Percentiles rank a stretch among this genome's conserved stretches.
Conservation (phyloP, 2,797 vertebrate genomes). For the Potorous gilbertii region DNA sequence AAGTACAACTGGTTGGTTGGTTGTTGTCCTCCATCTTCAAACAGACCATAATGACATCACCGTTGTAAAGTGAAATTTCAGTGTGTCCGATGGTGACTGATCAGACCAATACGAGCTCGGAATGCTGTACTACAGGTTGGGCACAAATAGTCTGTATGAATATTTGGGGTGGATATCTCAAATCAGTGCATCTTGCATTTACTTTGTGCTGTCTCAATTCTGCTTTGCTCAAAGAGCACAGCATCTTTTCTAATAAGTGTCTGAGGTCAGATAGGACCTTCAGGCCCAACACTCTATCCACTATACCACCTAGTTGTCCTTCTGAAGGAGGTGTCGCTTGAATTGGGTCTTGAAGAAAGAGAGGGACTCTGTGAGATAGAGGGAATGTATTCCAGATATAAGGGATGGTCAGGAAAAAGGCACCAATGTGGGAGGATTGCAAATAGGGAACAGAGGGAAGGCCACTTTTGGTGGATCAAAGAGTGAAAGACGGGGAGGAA, state of each 20-base stretch:
- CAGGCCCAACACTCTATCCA: not conserved
- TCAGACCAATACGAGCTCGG: too few relatives aligned
- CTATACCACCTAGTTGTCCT: not conserved
- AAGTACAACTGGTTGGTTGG: not conserved
- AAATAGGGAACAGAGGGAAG: not conserved
- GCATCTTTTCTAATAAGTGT: not conserved
- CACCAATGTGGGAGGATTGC: too few relatives aligned
- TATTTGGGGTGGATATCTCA: too few relatives aligned
- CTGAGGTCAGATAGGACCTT: not conserved
- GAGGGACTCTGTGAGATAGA: not conserved
- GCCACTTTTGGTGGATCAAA: not conserved
- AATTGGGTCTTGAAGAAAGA: not conserved
- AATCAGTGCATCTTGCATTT: too few relatives aligned
- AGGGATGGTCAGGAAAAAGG: not conserved
- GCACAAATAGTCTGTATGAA: too few relatives aligned
- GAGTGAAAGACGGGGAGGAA: not conserved
- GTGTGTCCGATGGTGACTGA: too few relatives aligned
- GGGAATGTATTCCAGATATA: not conserved
- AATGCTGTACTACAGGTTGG: too few relatives aligned
- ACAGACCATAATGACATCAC: too few relatives aligned
- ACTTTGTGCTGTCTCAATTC: too few relatives aligned
- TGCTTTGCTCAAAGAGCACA: too few relatives aligned
- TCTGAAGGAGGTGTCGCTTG: not conserved
- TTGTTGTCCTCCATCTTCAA: too few relatives aligned
- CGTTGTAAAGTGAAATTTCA: too few relatives aligned